Base-by-base conservation (phyloP, 2,113 vertebrate species). In the Phainopepla nitens region DNA sequence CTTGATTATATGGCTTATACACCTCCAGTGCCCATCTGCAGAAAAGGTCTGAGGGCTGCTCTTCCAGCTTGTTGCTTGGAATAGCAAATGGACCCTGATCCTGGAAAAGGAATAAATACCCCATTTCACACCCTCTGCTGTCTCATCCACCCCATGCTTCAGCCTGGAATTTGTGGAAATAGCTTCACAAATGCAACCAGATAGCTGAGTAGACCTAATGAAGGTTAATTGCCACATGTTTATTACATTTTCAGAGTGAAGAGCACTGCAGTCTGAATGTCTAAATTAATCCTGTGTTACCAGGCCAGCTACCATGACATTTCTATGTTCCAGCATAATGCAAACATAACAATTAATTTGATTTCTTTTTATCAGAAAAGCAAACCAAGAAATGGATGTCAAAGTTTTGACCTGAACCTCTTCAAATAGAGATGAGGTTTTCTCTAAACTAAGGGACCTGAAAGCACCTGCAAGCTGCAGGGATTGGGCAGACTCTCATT, bases 201-300 rank as follows among this genome's bases (percentile, higher is more conserved):
- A 64, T 91, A 93, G 70, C n/a, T 58, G 89, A 89, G 73, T n/a
- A 93, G 80, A 91, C 35, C 77, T 95, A 89, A 91, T 82, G 70
- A 81, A 94, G 14, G 53, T 91, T 93, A 95, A 95, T 91, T 94
- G 91, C 65, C 21, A 54, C 91, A 82, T 47, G 77, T 87, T 96
- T 95, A 69, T 96, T 83, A 83, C 71, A 85, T 89, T 89, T 92
- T 44, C 78, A 76, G 84, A 78, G 36, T 57, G 42, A 82, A 97
- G 72, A 86, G 61, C 65, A 87, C 73, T 50, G 89, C 50, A 77
- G 68, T 66, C 71, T 86, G 62, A 93, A 92, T 70, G 62, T 77
- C 79, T 93, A 93, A 82, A 95, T 95, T 94, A 96, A 85, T 89
- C 62, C 65, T 79, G n/a, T n/a, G 33, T 91, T 93, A 84, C 45